Percentiles rank a stretch among this genome's conserved stretches.
These are phyloP conservation scores for Lepidocyrtinus sp. DNA, from an alignment of 2,888 invertebrate species.

Conservation along the genomic window DNA sequence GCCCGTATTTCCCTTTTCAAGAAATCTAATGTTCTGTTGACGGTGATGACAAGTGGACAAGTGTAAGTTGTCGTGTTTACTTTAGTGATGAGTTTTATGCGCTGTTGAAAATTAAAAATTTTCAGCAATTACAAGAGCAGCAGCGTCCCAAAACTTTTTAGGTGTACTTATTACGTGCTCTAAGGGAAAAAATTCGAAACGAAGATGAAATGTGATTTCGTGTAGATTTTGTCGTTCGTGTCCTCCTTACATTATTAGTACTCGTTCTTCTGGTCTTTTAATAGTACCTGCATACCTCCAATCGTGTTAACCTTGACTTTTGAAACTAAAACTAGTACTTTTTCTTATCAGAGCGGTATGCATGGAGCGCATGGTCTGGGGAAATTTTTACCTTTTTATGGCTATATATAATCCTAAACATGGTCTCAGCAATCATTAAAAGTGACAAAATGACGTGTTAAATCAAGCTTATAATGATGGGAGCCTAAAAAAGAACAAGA, in stretches of 20 bases:
- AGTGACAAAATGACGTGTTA: conserved; percentile 38
- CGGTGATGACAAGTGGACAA: not conserved
- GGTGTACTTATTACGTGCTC: conserved; percentile 12
- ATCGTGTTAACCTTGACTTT: too few species aligned
- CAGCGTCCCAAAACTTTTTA: not conserved
- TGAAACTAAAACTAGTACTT: too few species aligned
- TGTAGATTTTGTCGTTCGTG: conserved; percentile 17
- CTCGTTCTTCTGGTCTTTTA: conserved; percentile 50
- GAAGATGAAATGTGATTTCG: conserved; percentile 9
- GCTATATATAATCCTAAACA: not conserved
- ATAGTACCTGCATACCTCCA: conserved; percentile 14
- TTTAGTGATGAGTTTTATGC: conserved; percentile 1
- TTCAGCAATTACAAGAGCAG: not conserved
- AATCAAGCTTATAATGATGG: conserved; percentile 18
- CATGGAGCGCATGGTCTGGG: not conserved
- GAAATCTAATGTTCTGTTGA: not conserved
- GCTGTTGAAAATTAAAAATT: conserved; percentile 1
- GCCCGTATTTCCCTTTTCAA: conserved; percentile 35
- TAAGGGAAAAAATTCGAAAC: not conserved
- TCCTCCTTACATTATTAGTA: conserved; percentile 35
- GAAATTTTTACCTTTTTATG: not conserved
- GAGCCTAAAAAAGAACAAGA: conserved; percentile 15
- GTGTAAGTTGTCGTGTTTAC: conserved; percentile 18
- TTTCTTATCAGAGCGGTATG: not conserved
- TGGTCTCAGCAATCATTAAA: conserved; percentile 16